phyloP scores from a whole-genome alignment of 2,888 invertebrate genomes.

The Acleris emargana region DNA sequence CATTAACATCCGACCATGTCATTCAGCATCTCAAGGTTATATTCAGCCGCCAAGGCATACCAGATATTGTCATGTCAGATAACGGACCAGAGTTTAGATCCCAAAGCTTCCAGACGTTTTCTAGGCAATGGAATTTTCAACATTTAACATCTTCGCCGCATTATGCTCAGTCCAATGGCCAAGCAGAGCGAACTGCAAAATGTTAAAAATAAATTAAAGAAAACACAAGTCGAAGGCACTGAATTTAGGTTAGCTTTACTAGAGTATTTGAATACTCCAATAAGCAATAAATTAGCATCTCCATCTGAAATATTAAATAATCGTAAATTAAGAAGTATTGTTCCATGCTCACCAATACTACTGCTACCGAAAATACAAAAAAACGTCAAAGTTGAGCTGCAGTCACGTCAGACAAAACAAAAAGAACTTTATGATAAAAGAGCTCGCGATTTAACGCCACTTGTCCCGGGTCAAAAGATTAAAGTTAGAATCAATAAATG shows the following conservation, averaged over 20 bases:
- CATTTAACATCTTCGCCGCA: background rate
- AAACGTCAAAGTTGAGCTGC: background rate
- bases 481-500: background rate
- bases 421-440: conserved; percentile 4
- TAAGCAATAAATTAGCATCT: too few species aligned
- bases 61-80: too few species aligned
- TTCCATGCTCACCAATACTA: conserved; percentile 2
- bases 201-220: too few species aligned
- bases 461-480: background rate
- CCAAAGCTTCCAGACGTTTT: background rate
- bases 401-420: background rate
- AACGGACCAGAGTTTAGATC: too few species aligned
- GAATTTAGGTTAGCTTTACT: too few species aligned
- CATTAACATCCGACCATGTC: too few species aligned
- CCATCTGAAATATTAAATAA: too few species aligned
- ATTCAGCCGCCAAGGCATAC: too few species aligned
- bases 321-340: background rate
- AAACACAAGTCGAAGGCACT: too few species aligned
- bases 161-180: background rate
- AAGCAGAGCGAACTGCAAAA: background rate
- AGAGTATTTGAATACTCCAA: too few species aligned
- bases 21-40: too few species aligned
- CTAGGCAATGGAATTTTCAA: background rate
- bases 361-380: background rate
- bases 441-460: background rate